A percentile compares a stretch with the other conserved stretches of the same genome.
Evolutionary conservation across 2,888 invertebrate genomes (phyloP).

Genomic region (Drosophila lutescens): DNA sequence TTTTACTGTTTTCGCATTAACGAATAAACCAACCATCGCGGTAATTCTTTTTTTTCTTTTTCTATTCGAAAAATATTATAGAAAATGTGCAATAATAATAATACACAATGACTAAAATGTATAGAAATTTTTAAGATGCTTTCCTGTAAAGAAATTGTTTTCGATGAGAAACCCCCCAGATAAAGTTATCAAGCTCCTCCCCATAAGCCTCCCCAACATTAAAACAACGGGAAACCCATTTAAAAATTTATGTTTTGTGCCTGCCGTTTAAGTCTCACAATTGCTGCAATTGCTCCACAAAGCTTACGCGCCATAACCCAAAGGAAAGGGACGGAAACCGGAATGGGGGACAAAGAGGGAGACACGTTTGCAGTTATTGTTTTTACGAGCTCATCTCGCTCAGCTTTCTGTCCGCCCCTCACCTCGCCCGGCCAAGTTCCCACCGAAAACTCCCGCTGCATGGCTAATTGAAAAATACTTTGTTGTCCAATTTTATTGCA

Average conservation of each 20-base stretch:
- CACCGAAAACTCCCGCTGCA: slow-evolving; percentile 24
- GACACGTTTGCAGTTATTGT: slow-evolving; percentile 70
- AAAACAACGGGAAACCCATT: slow-evolving; percentile 53
- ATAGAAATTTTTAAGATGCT: neutral
- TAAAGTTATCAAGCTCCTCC: neutral
- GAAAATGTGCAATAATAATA: no score
- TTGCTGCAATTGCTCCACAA: slow-evolving; percentile 63
- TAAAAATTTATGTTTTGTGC: slow-evolving; percentile 68
- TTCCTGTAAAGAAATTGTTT: neutral
- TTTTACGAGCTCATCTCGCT: slow-evolving; percentile 66
- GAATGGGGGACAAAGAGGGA: slow-evolving; percentile 5
- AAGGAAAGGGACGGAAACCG: neutral
- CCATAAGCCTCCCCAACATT: slow-evolving; percentile 15
- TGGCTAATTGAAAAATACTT: slow-evolving; percentile 78
- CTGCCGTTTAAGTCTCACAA: slow-evolving; percentile 64
- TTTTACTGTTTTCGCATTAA: no score
- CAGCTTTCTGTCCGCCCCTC: slow-evolving; percentile 15
- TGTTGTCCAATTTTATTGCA: slow-evolving; percentile 71
- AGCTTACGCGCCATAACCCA: slow-evolving; percentile 56
- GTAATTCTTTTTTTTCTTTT: no score
- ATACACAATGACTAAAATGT: neutral
- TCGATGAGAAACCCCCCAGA: slow-evolving; percentile 4
- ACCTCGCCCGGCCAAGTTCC: neutral
- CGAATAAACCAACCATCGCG: no score
- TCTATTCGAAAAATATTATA: no score